A percentile compares a stretch with the other conserved stretches of the same genome.
phyloP scores from a whole-genome alignment of 2,797 vertebrate genomes.

The Catamblyrhynchus diadema region DNA sequence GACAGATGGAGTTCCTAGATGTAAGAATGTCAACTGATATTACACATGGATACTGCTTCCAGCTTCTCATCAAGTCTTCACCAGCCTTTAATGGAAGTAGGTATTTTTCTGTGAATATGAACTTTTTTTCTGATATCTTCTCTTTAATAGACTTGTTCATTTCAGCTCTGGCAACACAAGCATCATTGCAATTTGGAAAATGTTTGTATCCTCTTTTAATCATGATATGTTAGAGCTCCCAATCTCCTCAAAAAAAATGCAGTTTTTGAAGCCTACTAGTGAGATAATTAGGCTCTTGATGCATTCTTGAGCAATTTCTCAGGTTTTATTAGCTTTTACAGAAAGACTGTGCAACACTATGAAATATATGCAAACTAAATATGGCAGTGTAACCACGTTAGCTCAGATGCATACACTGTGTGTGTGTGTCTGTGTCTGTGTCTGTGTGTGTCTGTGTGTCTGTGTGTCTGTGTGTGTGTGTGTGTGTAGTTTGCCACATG shows the following conservation, averaged over 20 bases:
- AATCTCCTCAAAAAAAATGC: neutral
- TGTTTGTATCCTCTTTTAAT: neutral
- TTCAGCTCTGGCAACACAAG: neutral
- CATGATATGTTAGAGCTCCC: neutral
- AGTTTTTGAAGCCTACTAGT: neutral
- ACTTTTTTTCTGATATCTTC: neutral
- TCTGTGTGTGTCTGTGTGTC: fast-evolving
- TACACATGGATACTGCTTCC: neutral
- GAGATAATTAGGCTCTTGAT: neutral
- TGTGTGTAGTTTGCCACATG: neutral
- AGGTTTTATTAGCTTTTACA: neutral
- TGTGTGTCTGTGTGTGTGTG: neutral
- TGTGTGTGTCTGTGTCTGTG: neutral
- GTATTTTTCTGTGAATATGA: neutral
- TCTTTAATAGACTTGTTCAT: neutral
- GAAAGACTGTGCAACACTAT: neutral
- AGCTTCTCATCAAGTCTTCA: neutral
- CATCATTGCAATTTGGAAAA: neutral
- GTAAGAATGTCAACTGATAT: neutral
- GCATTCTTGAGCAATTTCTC: neutral
- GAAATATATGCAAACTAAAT: neutral
- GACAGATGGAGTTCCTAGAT: neutral
- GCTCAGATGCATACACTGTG: neutral
- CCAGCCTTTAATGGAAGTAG: neutral
- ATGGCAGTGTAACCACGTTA: fast-evolving